Percentiles rank a stretch among this genome's conserved stretches.
phyloP scores from a whole-genome alignment of 2,888 invertebrate species.

The Catotricha subobsoleta region DNA sequence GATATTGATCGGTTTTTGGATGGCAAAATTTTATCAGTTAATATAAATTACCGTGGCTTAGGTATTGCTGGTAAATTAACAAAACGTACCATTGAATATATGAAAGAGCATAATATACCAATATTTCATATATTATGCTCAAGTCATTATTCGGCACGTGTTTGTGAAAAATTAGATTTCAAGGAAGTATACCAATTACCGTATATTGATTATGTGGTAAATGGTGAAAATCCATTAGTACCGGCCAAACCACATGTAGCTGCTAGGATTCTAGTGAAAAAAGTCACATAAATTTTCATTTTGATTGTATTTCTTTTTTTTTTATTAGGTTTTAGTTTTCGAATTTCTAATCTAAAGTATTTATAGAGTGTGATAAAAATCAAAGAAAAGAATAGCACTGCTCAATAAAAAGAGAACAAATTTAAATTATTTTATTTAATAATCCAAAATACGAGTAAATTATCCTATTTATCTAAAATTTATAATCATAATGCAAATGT shows the following conservation, averaged over 20 bases:
- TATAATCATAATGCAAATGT: too few species aligned
- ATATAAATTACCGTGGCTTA: conserved; percentile 25
- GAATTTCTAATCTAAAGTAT: too few species aligned
- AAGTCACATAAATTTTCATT: conserved; percentile 1
- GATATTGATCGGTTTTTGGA: conserved; percentile 24
- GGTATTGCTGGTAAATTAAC: conserved; percentile 28
- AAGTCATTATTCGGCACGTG: conserved; percentile 56
- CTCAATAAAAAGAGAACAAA: too few species aligned
- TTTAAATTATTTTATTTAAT: too few species aligned
- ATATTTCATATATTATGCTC: conserved; percentile 55
- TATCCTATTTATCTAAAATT: too few species aligned
- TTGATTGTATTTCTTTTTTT: background rate
- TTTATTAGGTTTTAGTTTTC: background rate
- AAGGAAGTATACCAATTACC: conserved; percentile 43
- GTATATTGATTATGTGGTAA: conserved; percentile 44
- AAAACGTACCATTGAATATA: conserved; percentile 22
- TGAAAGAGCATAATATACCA: conserved; percentile 23
- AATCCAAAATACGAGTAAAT: too few species aligned
- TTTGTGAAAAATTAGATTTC: conserved; percentile 52
- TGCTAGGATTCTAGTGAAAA: conserved; percentile 39
- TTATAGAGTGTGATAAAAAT: too few species aligned
- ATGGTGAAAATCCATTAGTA: conserved; percentile 43
- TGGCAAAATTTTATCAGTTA: conserved; percentile 28
- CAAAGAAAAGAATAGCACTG: too few species aligned
- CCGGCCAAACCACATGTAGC: conserved; percentile 46